Percentiles rank a stretch among this genome's conserved stretches.
phyloP scores from a whole-genome alignment of 1,140 invertebrate genomes.

The Drosophila quadrilineata region DNA sequence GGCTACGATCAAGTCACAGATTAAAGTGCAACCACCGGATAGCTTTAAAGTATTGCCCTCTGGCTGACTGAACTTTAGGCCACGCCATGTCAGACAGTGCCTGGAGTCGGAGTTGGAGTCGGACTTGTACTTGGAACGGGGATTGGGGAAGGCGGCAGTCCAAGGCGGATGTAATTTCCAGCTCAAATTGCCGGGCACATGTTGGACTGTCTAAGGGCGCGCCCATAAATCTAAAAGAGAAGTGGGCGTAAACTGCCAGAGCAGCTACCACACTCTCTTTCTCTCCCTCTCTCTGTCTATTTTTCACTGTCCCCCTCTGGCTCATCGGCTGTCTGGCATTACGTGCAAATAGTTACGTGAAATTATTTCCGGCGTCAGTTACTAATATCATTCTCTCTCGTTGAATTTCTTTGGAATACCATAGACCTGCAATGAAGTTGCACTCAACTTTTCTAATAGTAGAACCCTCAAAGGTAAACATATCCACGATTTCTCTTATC shows the following conservation, averaged over 20 bases:
- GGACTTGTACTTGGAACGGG: neutral
- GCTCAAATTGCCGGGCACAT: slow-evolving; percentile 49
- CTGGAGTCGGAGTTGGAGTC: too few relatives aligned
- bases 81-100: neutral
- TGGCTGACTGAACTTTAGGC: neutral
- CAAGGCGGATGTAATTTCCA: slow-evolving; percentile 64
- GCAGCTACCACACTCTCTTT: slow-evolving; percentile 28
- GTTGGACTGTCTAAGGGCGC: slow-evolving; percentile 34
- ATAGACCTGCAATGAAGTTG: slow-evolving; percentile 65
- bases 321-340: slow-evolving; percentile 25
- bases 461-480: slow-evolving; percentile 39
- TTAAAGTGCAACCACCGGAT: neutral
- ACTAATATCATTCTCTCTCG: slow-evolving; percentile 64
- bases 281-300: slow-evolving; percentile 3
- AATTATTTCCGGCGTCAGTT: slow-evolving; percentile 73
- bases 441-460: slow-evolving; percentile 45
- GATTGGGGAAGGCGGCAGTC: slow-evolving; percentile 1
- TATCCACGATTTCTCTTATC: neutral
- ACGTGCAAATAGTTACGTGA: slow-evolving; percentile 75
- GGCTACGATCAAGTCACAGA: neutral
- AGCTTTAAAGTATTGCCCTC: slow-evolving; percentile 7
- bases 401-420: slow-evolving; percentile 40
- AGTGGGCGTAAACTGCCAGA: slow-evolving; percentile 35
- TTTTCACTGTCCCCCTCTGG: neutral
- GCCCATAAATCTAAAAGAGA: slow-evolving; percentile 52